A percentile compares a stretch with the other conserved stretches of the same genome.
Conservation (phyloP, 2,888 invertebrate genomes). For the Asteroscopus sphinx region DNA sequence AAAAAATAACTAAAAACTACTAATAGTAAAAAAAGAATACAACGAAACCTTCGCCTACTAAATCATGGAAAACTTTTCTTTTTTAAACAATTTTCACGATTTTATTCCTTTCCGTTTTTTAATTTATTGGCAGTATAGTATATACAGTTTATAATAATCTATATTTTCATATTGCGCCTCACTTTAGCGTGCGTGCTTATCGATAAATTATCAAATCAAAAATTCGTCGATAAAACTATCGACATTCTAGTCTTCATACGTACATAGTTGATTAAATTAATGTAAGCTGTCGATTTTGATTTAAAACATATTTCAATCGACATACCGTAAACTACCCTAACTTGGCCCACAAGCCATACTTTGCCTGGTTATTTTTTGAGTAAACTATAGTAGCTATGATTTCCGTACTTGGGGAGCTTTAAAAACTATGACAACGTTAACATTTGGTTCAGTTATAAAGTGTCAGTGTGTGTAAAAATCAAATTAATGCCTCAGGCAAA, state of each 20-base stretch:
- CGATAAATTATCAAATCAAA: slow-evolving; percentile 30
- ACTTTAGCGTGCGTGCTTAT: slow-evolving; percentile 48
- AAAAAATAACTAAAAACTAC: slow-evolving; percentile 86
- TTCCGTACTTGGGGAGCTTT: no score
- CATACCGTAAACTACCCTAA: no score
- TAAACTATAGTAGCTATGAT: no score
- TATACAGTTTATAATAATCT: slow-evolving; percentile 58
- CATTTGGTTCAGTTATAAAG: no score
- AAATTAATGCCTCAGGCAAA: no score
- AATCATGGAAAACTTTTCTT: slow-evolving; percentile 47
- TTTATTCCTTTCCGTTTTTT: slow-evolving; percentile 22
- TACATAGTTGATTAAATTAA: slow-evolving; percentile 31
- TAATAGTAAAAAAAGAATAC: slow-evolving; percentile 69
- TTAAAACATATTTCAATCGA: slow-evolving; percentile 57
- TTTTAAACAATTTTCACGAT: slow-evolving; percentile 50
- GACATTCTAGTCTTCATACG: slow-evolving; percentile 11
- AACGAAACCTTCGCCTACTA: slow-evolving; percentile 50
- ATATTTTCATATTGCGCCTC: slow-evolving; percentile 32
- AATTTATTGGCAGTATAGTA: slow-evolving; percentile 58
- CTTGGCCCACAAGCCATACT: no score
- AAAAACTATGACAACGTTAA: no score
- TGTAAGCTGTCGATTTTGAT: slow-evolving; percentile 48
- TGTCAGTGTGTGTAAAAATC: no score
- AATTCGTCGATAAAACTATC: slow-evolving; percentile 26
- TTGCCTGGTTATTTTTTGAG: no score